Evolutionary conservation across 1,140 invertebrate species (phyloP), one percentile per base, ranked within the genome.

Genomic region (Frieseomelitta varia): DNA sequence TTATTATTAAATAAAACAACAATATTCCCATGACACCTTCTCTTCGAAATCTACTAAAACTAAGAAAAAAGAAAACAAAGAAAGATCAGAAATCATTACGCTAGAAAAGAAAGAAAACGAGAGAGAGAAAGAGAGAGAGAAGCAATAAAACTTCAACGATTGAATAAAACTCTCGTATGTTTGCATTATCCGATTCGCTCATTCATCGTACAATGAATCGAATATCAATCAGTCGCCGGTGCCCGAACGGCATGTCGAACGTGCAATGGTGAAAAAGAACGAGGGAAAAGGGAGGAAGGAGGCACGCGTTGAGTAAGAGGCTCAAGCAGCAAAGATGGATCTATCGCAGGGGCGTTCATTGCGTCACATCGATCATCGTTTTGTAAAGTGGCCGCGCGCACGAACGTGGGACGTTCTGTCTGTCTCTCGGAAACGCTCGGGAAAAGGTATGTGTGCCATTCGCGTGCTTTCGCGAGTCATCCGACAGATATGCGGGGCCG

Each of bases 401-500:
- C 58, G 72, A 24, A 81, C 79, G 87, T 88, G 80, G 87, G 87
- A 72, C 51, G 86, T 61, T 30, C 51, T 73, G 63, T 56, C 27
- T 67, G 24, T 78, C 63, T 78, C 63, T 74, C 78, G 68, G 68
- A 65, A 81, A 85, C 55, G 67, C 19, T 71, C 68, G n/a, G n/a
- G 71, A 69, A 47, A 81, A 88, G 87, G 86, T 65, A 88, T 72
- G 87, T 80, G 58, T 88, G 75, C 82, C 87, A 88, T 88, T 85
- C 75, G 78, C 34, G 30, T 1, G 85, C 63, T 79, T 69, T 79
- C 55, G 56, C 81, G 30, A 61, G 51, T 80, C 53, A 74, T 79
- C n/a, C 58, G 17, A 65, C 34, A 81, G 74, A 58, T 79, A 84
- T 71, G 75, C 39, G 55, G 8, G 8, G 39, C 39, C 39, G 39